phyloP scores from a whole-genome alignment of 2,797 vertebrate genomes.

The Chelon labrosus region DNA sequence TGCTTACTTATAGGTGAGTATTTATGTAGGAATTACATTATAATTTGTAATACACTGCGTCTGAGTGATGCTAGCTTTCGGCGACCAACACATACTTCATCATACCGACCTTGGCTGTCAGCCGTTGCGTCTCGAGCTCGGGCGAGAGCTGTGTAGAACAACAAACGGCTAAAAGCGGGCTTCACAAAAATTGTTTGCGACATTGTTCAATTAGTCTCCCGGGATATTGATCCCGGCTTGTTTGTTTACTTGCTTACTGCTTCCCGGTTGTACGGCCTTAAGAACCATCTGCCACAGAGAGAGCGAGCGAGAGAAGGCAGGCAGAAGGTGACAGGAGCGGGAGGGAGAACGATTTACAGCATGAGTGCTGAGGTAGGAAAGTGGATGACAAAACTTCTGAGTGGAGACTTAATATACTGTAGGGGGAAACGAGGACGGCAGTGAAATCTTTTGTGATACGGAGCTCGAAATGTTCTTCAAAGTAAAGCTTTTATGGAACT shows the following conservation, averaged over 20 bases:
- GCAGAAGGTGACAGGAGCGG: slow-evolving; percentile 52
- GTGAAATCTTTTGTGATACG: slow-evolving; percentile 17
- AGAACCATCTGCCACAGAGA: slow-evolving; percentile 74
- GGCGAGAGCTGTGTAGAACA: slow-evolving; percentile 24
- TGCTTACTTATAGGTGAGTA: slow-evolving; percentile 1
- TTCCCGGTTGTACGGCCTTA: slow-evolving; percentile 66
- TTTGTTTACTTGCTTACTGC: slow-evolving; percentile 75
- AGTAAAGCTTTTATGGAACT: slow-evolving; percentile 46
- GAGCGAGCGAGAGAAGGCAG: slow-evolving; percentile 33
- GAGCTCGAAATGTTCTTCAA: slow-evolving; percentile 48
- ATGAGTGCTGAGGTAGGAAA: slow-evolving; percentile 34
- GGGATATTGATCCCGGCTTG: slow-evolving; percentile 72
- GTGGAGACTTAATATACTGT: slow-evolving; percentile 34
- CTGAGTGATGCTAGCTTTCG: slow-evolving; percentile 7
- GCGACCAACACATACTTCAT: slow-evolving; percentile 31
- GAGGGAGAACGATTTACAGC: slow-evolving; percentile 43
- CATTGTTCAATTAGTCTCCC: slow-evolving; percentile 75
- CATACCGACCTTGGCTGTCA: slow-evolving; percentile 33
- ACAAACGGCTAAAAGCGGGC: slow-evolving; percentile 62
- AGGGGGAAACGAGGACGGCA: slow-evolving; percentile 17
- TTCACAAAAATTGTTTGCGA: slow-evolving; percentile 65
- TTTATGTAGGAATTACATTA: slow-evolving; percentile 1
- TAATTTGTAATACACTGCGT: slow-evolving; percentile 15
- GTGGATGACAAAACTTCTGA: slow-evolving; percentile 50
- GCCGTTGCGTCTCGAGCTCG: slow-evolving; percentile 39